Conservation (phyloP, 2,888 invertebrate genomes). For the Amblyjoppa proteus region DNA sequence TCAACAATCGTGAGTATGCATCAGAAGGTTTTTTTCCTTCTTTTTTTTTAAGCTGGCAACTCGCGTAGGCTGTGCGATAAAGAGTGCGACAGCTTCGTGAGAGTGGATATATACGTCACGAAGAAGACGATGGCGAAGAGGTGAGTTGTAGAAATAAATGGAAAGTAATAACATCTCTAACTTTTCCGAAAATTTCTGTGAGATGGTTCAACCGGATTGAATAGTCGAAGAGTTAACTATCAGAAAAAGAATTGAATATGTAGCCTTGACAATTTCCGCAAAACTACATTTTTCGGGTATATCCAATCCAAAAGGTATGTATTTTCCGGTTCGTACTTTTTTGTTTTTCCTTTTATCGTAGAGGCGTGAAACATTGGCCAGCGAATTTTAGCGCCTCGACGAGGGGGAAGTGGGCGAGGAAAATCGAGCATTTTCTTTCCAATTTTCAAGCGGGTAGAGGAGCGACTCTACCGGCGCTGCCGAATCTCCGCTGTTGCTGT, state of each 20-base stretch:
- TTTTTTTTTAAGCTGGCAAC: not conserved
- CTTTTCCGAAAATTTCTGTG: not conserved
- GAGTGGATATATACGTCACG: constrained; percentile 53
- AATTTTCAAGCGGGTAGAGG: constrained; percentile 25
- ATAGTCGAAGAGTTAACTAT: not conserved
- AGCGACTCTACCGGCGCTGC: constrained; percentile 33
- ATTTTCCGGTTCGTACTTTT: not conserved
- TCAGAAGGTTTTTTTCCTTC: constrained; percentile 42
- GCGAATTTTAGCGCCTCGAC: not conserved
- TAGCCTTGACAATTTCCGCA: not conserved
- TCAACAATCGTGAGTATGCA: constrained; percentile 61
- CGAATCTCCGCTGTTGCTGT: constrained; percentile 57
- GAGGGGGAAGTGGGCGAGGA: not conserved
- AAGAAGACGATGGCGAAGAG: constrained; percentile 35
- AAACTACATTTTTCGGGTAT: not conserved
- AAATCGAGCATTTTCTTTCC: constrained; percentile 44
- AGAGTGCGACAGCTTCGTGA: constrained; percentile 53
- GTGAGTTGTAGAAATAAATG: constrained; percentile 29
- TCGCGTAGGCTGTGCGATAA: constrained; percentile 56
- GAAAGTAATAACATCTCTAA: not conserved
- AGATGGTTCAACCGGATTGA: not conserved
- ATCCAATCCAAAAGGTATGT: not conserved
- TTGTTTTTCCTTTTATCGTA: not conserved
- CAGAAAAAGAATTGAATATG: not conserved
- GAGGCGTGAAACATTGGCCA: constrained; percentile 9